phyloP scores from a whole-genome alignment of 2,797 vertebrate genomes.

The Anas acuta region DNA sequence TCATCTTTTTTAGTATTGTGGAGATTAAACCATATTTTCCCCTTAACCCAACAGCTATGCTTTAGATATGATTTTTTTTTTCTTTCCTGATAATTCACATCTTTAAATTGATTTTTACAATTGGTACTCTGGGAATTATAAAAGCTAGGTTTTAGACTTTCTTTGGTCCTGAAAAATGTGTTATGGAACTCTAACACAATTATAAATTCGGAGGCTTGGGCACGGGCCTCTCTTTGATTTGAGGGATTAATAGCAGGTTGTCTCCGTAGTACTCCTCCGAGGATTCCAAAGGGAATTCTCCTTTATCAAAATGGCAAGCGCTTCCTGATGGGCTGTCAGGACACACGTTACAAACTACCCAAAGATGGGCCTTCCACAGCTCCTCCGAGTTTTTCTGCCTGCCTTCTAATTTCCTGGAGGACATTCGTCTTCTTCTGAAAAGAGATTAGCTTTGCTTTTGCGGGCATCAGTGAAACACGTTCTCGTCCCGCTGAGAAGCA shows the following conservation, averaged over 20 bases:
- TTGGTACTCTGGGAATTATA: constrained; percentile 27
- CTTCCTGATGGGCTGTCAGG: constrained; percentile 41
- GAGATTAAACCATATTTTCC: background rate
- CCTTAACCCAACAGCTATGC: background rate
- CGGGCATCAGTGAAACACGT: constrained; percentile 45
- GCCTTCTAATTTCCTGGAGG: constrained; percentile 53
- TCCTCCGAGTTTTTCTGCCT: constrained; percentile 31
- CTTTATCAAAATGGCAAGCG: constrained; percentile 51
- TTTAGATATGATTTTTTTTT: background rate
- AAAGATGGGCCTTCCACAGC: constrained; percentile 29
- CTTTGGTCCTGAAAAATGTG: constrained; percentile 31
- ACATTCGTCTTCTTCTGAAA: constrained; percentile 40
- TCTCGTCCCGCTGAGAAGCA: background rate
- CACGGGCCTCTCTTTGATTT: background rate
- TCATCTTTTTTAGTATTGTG: background rate
- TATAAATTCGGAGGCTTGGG: background rate
- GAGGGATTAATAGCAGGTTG: constrained; percentile 51
- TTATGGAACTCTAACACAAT: background rate
- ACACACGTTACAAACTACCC: constrained; percentile 37
- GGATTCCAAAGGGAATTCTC: constrained; percentile 45
- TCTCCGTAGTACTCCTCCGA: constrained; percentile 6
- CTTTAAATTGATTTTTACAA: constrained; percentile 47
- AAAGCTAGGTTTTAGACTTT: background rate
- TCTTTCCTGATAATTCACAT: background rate
- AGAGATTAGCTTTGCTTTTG: constrained; percentile 38